These are phyloP conservation scores for Cathartes aura DNA, from an alignment of 2,113 vertebrate species.

Conservation along the genomic window DNA sequence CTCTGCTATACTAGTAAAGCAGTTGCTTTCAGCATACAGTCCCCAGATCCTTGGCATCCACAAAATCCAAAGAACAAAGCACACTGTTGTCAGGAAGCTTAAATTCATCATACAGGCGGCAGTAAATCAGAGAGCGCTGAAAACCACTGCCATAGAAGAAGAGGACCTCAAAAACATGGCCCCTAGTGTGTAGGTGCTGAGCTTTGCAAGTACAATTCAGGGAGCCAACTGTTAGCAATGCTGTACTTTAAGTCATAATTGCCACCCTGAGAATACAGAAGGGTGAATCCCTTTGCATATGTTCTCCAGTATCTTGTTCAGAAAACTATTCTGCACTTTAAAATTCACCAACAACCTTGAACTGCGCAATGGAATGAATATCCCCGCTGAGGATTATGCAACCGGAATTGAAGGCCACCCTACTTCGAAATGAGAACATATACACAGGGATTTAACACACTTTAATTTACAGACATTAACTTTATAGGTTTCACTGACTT, in stretches of 20 bases:
- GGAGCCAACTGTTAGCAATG: not conserved
- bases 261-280: not conserved
- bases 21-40: not conserved
- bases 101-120: not conserved
- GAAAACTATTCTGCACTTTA: not conserved
- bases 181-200: not conserved
- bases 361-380: not conserved
- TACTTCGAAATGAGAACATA: slow-evolving; percentile 37
- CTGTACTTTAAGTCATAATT: not conserved
- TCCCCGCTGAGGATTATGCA: not conserved
- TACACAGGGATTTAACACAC: slow-evolving; percentile 40
- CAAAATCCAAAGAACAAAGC: not conserved
- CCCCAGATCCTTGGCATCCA: not conserved
- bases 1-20: not conserved
- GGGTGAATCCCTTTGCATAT: not conserved
- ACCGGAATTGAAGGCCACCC: not conserved
- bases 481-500: not conserved
- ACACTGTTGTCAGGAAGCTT: not conserved
- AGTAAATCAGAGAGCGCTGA: not conserved
- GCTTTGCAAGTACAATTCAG: not conserved
- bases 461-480: not conserved
- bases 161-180: not conserved
- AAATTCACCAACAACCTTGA: not conserved
- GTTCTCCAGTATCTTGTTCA: not conserved
- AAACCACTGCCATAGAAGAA: not conserved